phyloP scores from a whole-genome alignment of 2,888 invertebrate genomes.

The Meandrusa payeni region DNA sequence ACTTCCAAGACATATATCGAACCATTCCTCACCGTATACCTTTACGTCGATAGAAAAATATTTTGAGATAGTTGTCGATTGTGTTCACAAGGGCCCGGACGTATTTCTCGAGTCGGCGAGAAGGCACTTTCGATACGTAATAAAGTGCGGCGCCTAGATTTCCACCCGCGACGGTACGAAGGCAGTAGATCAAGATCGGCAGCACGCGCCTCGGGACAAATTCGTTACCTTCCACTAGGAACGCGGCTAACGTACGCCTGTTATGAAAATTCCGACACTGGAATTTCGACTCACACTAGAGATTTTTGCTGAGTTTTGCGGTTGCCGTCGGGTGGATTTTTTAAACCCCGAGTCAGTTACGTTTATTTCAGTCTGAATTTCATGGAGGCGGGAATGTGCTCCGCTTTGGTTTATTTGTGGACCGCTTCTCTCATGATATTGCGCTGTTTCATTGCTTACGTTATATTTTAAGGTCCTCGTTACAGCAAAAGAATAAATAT shows the following conservation, averaged over 20 bases:
- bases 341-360: constrained; percentile 69
- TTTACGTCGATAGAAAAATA: neutral
- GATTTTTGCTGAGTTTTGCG: constrained; percentile 74
- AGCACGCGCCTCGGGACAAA: constrained; percentile 54
- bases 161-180: constrained; percentile 28
- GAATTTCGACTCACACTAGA: constrained; percentile 73
- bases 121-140: constrained; percentile 45
- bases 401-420: constrained; percentile 75
- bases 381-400: constrained; percentile 75
- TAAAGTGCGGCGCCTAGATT: constrained; percentile 52
- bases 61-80: constrained; percentile 46
- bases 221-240: constrained; percentile 64
- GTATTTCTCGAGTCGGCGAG: constrained; percentile 49
- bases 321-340: constrained; percentile 68
- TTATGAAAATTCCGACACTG: constrained; percentile 77
- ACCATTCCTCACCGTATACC: neutral
- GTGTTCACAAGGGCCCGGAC: constrained; percentile 50
- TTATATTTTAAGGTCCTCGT: constrained; percentile 72
- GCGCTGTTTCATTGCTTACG: constrained; percentile 76
- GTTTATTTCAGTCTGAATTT: constrained; percentile 74
- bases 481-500: too few species aligned
- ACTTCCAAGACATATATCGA: constrained; percentile 1
- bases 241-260: constrained; percentile 52
- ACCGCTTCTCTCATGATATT: constrained; percentile 75
- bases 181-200: constrained; percentile 46